phyloP scores from a whole-genome alignment of 2,888 invertebrate genomes.

The Tinea trinotella region DNA sequence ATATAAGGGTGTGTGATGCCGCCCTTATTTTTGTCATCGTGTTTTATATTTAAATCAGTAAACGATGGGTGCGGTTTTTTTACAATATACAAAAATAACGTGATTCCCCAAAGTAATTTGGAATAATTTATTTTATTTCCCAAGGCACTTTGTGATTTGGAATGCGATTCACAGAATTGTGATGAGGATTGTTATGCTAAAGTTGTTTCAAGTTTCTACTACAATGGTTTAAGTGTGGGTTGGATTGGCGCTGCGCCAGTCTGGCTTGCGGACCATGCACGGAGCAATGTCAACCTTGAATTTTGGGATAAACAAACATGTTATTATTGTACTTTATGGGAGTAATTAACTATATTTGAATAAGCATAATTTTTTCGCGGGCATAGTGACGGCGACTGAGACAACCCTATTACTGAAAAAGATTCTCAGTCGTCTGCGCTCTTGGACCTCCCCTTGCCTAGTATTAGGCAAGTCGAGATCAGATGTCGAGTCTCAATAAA shows the following conservation, averaged over 20 bases:
- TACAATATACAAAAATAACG: not conserved
- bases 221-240: not conserved
- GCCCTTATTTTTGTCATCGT: not conserved
- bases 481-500: too few relatives aligned
- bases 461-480: too few relatives aligned
- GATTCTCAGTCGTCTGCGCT: too few relatives aligned
- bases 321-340: too few relatives aligned
- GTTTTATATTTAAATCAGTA: not conserved
- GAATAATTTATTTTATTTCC: not conserved
- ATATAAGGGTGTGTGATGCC: not conserved
- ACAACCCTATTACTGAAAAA: too few relatives aligned
- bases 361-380: too few relatives aligned
- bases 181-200: slow-evolving; percentile 1
- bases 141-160: not conserved
- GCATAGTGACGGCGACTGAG: too few relatives aligned
- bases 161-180: not conserved
- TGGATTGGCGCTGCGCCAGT: not conserved
- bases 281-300: not conserved
- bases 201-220: slow-evolving; percentile 9
- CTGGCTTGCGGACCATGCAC: not conserved
- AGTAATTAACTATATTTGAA: too few relatives aligned
- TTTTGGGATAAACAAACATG: not conserved
- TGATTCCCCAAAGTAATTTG: not conserved
- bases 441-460: too few relatives aligned
- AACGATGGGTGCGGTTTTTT: not conserved